These are phyloP conservation scores for Nebria salina DNA, from an alignment of 2,888 invertebrate genomes.

Conservation along the genomic window DNA sequence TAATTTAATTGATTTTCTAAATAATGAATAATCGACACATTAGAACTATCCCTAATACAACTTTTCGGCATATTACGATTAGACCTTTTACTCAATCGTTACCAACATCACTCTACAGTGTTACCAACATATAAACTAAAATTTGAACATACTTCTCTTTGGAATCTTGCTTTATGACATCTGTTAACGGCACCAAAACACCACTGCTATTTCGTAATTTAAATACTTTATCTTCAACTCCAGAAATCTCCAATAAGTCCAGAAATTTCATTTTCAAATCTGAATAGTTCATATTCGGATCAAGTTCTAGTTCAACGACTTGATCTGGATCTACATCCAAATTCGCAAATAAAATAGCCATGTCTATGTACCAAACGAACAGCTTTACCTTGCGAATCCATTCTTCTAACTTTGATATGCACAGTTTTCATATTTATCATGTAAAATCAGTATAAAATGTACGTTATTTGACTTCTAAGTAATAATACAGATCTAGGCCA, in stretches of 20 bases:
- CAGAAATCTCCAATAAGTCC: conserved; percentile 55
- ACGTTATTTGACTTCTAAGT: background rate
- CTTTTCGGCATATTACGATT: background rate
- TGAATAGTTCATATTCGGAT: conserved; percentile 54
- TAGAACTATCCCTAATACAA: no score
- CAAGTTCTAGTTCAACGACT: conserved; percentile 55
- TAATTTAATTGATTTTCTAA: no score
- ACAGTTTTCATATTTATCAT: conserved; percentile 36
- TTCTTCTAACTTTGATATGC: conserved; percentile 37
- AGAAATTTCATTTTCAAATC: conserved; percentile 56
- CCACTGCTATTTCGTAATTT: conserved; percentile 63
- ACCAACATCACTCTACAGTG: background rate
- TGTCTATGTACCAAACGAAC: background rate
- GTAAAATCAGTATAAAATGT: no score
- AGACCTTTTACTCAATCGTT: background rate
- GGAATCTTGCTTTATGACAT: conserved; percentile 59
- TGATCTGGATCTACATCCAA: conserved; percentile 54
- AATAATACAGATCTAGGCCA: background rate
- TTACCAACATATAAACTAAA: conserved; percentile 11
- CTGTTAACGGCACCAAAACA: conserved; percentile 61
- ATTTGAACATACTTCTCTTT: conserved; percentile 54
- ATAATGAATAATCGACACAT: background rate
- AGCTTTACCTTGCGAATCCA: conserved; percentile 31
- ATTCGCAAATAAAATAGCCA: background rate
- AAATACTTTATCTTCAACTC: conserved; percentile 61